Percentiles rank a stretch among this genome's conserved stretches.
These are phyloP conservation scores for Zoanthus gigantus DNA, from an alignment of 92 coral and sea anemone genomes.

Conservation along the genomic window DNA sequence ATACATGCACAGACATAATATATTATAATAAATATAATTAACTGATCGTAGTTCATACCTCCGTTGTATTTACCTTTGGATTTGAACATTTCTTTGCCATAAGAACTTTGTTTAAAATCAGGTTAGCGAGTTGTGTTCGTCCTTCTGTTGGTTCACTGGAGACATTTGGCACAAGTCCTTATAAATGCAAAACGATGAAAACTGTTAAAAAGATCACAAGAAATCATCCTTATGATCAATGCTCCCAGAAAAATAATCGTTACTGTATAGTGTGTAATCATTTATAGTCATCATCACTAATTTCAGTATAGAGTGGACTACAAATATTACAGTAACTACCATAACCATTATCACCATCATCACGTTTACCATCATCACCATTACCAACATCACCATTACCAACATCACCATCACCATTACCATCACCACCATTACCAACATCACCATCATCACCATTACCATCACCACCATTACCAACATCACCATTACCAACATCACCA, in stretches of 20 bases:
- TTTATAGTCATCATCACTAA: not conserved
- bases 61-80: not conserved
- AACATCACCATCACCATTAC: not conserved
- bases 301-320: not conserved
- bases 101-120: slow-evolving; percentile 40
- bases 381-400: not conserved
- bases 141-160: slow-evolving; percentile 10
- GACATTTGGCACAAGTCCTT: slow-evolving; percentile 19
- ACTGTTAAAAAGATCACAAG: not conserved
- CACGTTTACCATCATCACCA: not conserved
- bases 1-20: no score
- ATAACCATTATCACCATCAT: not conserved
- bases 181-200: not conserved
- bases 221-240: not conserved
- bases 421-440: not conserved
- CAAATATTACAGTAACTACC: not conserved
- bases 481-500: not conserved
- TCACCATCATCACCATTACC: not conserved
- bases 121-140: not conserved
- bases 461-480: not conserved
- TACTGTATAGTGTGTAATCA: not conserved
- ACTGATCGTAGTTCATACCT: not conserved
- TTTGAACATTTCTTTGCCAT: slow-evolving; percentile 8
- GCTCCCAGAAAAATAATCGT: not conserved
- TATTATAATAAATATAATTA: not conserved